A percentile compares a stretch with the other conserved stretches of the same genome.
Evolutionary conservation across 2,888 invertebrate species (phyloP).

Genomic region (Microchrysa polita): DNA sequence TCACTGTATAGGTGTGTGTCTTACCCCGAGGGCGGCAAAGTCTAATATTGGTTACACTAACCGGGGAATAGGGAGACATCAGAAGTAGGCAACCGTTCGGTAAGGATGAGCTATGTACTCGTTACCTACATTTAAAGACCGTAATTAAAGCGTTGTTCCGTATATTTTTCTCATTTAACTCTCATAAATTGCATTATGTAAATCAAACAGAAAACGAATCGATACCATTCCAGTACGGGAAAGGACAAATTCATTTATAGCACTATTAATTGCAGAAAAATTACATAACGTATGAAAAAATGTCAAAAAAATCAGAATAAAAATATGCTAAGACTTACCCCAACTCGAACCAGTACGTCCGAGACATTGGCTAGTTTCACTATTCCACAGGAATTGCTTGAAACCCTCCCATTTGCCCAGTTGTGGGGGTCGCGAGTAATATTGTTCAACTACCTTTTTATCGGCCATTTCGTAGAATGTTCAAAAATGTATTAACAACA

Average conservation of each 20-base stretch:
- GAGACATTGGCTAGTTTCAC: constrained; percentile 89
- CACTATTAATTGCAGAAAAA: too few species aligned
- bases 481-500: constrained; percentile 41
- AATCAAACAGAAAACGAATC: too few species aligned
- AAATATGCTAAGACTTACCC: constrained; percentile 76
- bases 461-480: constrained; percentile 70
- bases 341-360: constrained; percentile 93
- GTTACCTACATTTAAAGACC: not conserved
- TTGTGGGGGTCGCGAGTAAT: constrained; percentile 81
- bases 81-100: not conserved
- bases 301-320: not conserved
- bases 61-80: not conserved
- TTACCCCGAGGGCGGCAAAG: constrained; percentile 9
- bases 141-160: not conserved
- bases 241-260: too few species aligned
- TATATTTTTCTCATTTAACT: not conserved
- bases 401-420: constrained; percentile 87
- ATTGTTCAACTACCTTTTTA: constrained; percentile 80
- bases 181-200: too few species aligned
- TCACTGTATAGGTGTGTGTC: constrained; percentile 31
- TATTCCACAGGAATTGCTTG: constrained; percentile 88
- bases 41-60: not conserved
- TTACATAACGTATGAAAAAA: too few species aligned
- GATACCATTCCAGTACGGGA: too few species aligned
- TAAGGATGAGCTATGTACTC: not conserved